Base-by-base conservation (phyloP, 2,888 invertebrate genomes). In the Hofmannophila pseudospretella region DNA sequence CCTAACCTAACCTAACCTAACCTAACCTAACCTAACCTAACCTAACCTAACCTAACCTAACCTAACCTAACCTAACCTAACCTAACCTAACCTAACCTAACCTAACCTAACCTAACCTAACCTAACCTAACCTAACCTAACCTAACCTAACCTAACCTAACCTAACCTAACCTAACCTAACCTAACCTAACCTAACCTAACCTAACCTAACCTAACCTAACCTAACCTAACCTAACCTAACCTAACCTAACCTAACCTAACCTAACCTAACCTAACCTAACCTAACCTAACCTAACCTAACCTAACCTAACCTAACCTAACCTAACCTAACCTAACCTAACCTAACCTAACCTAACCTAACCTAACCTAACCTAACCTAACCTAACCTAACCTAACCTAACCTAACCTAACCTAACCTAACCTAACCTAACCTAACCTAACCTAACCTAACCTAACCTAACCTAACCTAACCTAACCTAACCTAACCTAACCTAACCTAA, bases 121-220 rank as follows among this genome's bases (percentile, higher is more conserved):
- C 38, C 42, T 38, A 38, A 42, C 38, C 42, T 38, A 38, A 42
- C 42, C 41, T 41, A 41, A 41, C 42, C 42, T 42, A 42, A 42
- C 42, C 38, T 42, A 42, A 42, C 42, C 42, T 39, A 42, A 42
- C 42, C 42, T 40, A 40, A 40, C 40, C 38, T 40, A 43, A 43
- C 40, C 39, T 40, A 44, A 44, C 43, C 44, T 40, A 44, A 44
- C 44, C 44, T 40, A 44, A 44, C 44, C 44, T 44, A 44, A 44
- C 44, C 44, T 44, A 44, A 44, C 44, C 40, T 38, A 39, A 40
- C 40, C 39, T 42, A 42, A 42, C 45, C 44, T 40, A 44, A 44
- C 41, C 41, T 38, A 41, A 41, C 41, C 41, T 41, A 41, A 41
- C 41, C 38, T 35, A 41, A 41, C 38, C 41, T 38, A 38, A 41